Base-by-base conservation (phyloP, 2,113 vertebrate genomes). In the Apistogramma diplotaenia region DNA sequence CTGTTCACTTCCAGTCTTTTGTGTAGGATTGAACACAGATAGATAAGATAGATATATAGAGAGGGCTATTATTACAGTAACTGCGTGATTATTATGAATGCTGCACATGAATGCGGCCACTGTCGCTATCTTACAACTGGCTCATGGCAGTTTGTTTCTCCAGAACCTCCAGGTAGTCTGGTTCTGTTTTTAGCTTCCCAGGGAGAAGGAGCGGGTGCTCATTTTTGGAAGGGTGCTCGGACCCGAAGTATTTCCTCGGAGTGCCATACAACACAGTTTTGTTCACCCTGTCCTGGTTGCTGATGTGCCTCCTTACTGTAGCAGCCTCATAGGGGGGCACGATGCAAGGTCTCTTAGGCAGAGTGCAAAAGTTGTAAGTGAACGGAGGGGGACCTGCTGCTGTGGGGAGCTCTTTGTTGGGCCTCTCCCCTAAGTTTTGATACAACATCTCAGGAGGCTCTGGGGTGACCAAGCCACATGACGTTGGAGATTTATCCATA, bases 131-230 rank as follows among this genome's bases (percentile, higher is more conserved):
- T 95, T 95, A 97, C 96, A 97, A 95, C 93, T 97, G 97, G 95
- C 98, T 99, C 96, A 99, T 98, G 37, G 97, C 96, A 95, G 97
- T 99, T 95, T 98, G 98, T 96, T 98, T 99, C 93, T 99, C 98
- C 96, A 99, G 96, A 96, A 99, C 97, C 95, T 99, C 98, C 95
- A 99, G 97, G 96, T 99, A 99, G 96, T 99, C 98, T 78, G 98
- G 97, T 93, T 99, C 97, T 82, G 96, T 96, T 92, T 97, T 98
- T 91, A 97, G 94, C 92, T 99, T 99, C 85, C 96, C 97, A 82
- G 96, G 96, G 81, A 99, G 96, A 91, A 98, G 96, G 86, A 97
- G 96, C 73, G 97, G 96, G 87, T 97, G 97, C 85, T 98, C 97
- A 0, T 88, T 96, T 94, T 97, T 98, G 82, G 95, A 95, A 9